Conservation (phyloP, 2,797 vertebrate species). For the Bradypodion pumilum region DNA sequence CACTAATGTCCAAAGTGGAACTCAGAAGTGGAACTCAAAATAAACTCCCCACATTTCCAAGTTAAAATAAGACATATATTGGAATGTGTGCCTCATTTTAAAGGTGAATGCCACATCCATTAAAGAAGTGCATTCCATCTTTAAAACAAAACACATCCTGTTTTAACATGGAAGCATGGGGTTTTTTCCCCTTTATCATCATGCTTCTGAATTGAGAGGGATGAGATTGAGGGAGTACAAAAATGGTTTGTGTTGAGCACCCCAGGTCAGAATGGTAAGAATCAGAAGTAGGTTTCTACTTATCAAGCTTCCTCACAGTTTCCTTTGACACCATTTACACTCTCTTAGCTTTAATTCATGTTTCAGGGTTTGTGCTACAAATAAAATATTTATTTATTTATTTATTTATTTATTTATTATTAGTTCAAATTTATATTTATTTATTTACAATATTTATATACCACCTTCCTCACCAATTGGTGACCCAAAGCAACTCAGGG, state of each 20-base stretch:
- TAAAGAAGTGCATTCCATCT: background rate
- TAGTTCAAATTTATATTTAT: too few species aligned
- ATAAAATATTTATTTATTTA: background rate
- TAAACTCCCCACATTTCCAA: background rate
- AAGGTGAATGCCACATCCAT: background rate
- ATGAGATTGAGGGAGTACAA: background rate
- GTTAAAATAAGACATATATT: background rate
- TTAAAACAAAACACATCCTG: background rate
- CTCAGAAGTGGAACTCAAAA: too few species aligned
- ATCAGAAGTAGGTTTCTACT: background rate
- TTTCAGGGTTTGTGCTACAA: background rate
- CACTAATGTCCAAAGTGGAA: too few species aligned
- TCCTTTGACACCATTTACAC: background rate
- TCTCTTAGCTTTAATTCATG: background rate
- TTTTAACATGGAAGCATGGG: background rate
- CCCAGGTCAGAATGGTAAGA: background rate
- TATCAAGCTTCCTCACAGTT: background rate
- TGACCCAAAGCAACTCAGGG: too few species aligned
- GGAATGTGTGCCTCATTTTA: background rate
- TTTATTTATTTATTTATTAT: too few species aligned
- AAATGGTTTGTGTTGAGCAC: background rate
- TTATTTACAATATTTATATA: too few species aligned
- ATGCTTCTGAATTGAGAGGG: background rate
- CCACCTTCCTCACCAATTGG: too few species aligned
- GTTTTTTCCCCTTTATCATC: background rate